A percentile compares a stretch with the other conserved stretches of the same genome.
Conservation (phyloP, 2,888 invertebrate species). For the Spodoptera picta region DNA sequence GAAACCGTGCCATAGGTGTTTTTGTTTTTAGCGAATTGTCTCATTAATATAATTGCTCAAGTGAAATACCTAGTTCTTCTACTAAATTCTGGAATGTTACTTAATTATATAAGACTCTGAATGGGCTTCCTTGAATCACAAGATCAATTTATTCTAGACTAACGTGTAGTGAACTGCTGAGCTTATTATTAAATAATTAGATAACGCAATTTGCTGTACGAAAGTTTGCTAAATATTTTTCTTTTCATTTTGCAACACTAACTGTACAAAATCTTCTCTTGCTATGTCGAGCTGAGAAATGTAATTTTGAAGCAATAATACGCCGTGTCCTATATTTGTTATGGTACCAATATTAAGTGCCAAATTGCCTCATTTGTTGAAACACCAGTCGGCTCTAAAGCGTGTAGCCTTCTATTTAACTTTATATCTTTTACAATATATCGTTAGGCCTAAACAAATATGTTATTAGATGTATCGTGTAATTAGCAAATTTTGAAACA, state of each 20-base stretch:
- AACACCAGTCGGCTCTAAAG: slow-evolving; percentile 44
- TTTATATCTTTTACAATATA: slow-evolving; percentile 51
- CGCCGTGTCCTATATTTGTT: slow-evolving; percentile 54
- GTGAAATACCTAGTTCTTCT: slow-evolving; percentile 60
- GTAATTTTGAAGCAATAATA: slow-evolving; percentile 55
- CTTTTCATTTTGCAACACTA: slow-evolving; percentile 33
- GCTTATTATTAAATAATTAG: slow-evolving; percentile 54
- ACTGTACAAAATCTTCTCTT: slow-evolving; percentile 40
- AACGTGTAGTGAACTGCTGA: slow-evolving; percentile 54
- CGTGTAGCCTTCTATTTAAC: slow-evolving; percentile 39
- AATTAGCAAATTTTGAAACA: slow-evolving; percentile 53
- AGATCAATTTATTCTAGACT: slow-evolving; percentile 67
- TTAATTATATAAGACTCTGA: slow-evolving; percentile 71
- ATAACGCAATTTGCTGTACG: slow-evolving; percentile 39
- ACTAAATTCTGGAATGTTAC: slow-evolving; percentile 64
- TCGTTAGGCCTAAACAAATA: slow-evolving; percentile 46
- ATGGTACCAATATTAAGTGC: slow-evolving; percentile 50
- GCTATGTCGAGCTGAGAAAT: slow-evolving; percentile 44
- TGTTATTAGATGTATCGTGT: slow-evolving; percentile 42
- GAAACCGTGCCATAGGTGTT: slow-evolving; percentile 84
- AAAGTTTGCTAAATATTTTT: slow-evolving; percentile 29
- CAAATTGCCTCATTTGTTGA: slow-evolving; percentile 46
- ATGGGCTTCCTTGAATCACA: slow-evolving; percentile 79
- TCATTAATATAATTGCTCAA: slow-evolving; percentile 79
- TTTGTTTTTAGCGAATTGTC: slow-evolving; percentile 69